Conservation (phyloP, 2,113 vertebrate species). For the Hydropotes inermis region DNA sequence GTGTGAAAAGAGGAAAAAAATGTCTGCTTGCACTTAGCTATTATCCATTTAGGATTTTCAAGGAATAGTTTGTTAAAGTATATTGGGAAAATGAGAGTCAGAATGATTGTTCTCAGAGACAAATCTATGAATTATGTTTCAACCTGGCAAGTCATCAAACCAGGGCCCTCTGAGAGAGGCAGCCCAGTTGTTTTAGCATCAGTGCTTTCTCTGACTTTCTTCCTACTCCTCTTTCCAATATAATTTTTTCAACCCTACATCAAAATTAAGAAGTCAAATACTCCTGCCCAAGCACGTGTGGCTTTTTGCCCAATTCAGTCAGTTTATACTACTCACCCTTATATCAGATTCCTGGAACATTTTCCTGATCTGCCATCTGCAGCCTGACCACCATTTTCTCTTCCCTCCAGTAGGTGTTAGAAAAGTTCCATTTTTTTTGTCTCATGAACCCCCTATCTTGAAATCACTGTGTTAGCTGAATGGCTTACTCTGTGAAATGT, state of each 20-base stretch:
- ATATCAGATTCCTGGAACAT: not conserved
- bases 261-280: conserved; percentile 34
- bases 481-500: not conserved
- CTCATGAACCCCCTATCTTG: not conserved
- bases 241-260: not conserved
- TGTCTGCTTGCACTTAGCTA: conserved; percentile 1
- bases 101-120: conserved; percentile 39
- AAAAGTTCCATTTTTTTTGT: conserved; percentile 4
- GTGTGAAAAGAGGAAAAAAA: conserved; percentile 5
- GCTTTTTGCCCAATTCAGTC: not conserved
- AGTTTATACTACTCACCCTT: not conserved
- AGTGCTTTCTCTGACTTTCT: not conserved
- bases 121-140: conserved; percentile 48
- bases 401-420: not conserved
- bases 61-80: conserved; percentile 45
- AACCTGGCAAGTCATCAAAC: conserved; percentile 48
- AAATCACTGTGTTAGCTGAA: not conserved
- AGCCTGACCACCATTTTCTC: not conserved
- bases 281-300: not conserved
- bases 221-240: not conserved
- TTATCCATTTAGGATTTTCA: conserved; percentile 47
- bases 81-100: conserved; percentile 49
- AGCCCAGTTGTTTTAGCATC: conserved; percentile 35
- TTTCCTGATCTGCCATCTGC: not conserved
- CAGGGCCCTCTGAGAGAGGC: not conserved